These are phyloP conservation scores for Panthera tigris DNA, from an alignment of 2,113 vertebrate genomes.

Conservation along the genomic window DNA sequence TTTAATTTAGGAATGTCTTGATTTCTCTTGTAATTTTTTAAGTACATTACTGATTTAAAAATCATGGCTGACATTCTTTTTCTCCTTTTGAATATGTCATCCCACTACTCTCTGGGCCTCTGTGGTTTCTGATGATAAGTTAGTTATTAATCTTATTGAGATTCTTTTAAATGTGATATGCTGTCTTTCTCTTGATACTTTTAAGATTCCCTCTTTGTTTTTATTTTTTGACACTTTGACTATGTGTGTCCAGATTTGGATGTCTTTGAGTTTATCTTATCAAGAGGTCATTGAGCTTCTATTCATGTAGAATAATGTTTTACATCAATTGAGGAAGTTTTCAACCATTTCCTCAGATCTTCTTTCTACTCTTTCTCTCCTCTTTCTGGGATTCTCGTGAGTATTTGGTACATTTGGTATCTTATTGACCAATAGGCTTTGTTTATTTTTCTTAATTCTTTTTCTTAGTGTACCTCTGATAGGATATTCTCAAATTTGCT, in stretches of 20 bases:
- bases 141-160: not conserved
- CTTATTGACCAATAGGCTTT: too few relatives aligned
- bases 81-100: not conserved
- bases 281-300: too few relatives aligned
- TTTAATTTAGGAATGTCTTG: not conserved
- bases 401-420: not conserved
- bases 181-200: not conserved
- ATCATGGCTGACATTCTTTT: not conserved
- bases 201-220: not conserved
- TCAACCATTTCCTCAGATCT: not conserved
- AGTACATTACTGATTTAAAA: not conserved
- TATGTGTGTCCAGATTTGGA: not conserved
- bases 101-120: not conserved
- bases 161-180: not conserved
- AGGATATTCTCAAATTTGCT: not conserved
- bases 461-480: not conserved
- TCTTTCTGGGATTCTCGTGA: not conserved
- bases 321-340: not conserved
- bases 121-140: not conserved
- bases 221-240: not conserved
- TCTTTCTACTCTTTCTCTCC: not conserved
- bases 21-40: not conserved
- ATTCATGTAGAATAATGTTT: not conserved
- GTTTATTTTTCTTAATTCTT: not conserved
- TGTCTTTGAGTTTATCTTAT: not conserved